Evolutionary conservation across 2,113 vertebrate genomes (phyloP), one percentile per base, ranked within the genome.

Genomic region (Neoarius graeffei): DNA sequence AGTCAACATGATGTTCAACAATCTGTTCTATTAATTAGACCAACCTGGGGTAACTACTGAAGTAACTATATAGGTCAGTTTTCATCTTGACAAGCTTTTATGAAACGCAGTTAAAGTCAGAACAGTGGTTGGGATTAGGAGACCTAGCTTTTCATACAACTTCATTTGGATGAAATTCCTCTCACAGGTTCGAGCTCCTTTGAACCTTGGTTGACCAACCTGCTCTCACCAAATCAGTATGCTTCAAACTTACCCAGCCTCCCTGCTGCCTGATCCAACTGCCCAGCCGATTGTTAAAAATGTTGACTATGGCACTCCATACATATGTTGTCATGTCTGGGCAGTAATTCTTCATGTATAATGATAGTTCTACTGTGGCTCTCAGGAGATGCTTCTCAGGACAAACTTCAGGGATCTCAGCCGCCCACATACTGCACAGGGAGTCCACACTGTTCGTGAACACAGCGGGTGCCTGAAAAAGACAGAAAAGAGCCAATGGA

Each of bases 201-300:
- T 73, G 27, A n/a, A 67, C n/a, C 23, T n/a, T 77, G 27, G 4
- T 14, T 57, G 14, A 57, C 14, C 56, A 19, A 9, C 23, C 13
- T 19, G 20, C 64, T 59, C 3, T 56, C 14, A 56, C 59, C 25
- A 62, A 84, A 27, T 57, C 83, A 76, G 6, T 5, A 52, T 15
- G 23, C 19, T 62, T 23, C 10, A 42, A 57, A 87, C 95, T 93
- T 74, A 96, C 95, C 95, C 95, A 96, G 90, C 95, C 95, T 30
- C 95, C 95, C 88, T 94, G 93, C 67, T 93, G 1, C 23, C 1
- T 0, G 62, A 96, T 42, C 94, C 94, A 96, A 10, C 11, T 0
- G 0, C 71, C 79, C 1, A 95, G 91, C 27, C 74, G 91, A 0
- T 25, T 92, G 85, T 57, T 91, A 50, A 96, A 20, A 87, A 95